phyloP scores from a whole-genome alignment of 2,888 invertebrate genomes.

The Cheilosia soror region DNA sequence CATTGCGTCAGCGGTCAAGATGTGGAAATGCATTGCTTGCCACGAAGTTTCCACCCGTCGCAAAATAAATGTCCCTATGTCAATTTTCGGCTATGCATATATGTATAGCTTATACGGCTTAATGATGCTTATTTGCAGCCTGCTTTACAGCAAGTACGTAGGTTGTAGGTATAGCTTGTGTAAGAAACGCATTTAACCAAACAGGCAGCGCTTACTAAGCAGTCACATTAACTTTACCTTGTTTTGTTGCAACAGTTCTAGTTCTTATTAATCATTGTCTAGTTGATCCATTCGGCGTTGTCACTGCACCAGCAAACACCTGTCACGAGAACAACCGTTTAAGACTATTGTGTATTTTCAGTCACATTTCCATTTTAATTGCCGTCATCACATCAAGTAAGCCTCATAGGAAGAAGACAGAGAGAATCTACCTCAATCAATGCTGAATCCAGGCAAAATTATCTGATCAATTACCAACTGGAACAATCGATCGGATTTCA shows the following conservation, averaged over 20 bases:
- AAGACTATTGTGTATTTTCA: slow-evolving; percentile 59
- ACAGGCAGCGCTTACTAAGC: too few species aligned
- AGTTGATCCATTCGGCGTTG: slow-evolving; percentile 40
- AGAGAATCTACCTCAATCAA: slow-evolving; percentile 52
- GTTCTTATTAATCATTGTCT: slow-evolving; percentile 41
- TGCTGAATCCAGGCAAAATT: slow-evolving; percentile 58
- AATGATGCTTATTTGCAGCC: too few species aligned
- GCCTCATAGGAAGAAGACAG: slow-evolving; percentile 30
- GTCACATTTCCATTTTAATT: slow-evolving; percentile 75
- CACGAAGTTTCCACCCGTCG: too few species aligned
- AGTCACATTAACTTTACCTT: background rate
- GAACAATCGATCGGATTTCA: slow-evolving; percentile 75
- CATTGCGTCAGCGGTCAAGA: too few species aligned
- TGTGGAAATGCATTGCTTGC: too few species aligned
- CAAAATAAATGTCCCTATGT: too few species aligned
- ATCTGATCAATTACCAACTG: slow-evolving; percentile 75
- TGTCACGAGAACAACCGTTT: slow-evolving; percentile 58
- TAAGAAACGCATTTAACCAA: too few species aligned
- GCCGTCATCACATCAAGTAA: slow-evolving; percentile 69
- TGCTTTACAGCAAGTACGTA: too few species aligned
- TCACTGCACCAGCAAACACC: slow-evolving; percentile 64
- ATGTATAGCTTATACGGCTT: too few species aligned
- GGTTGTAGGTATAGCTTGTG: too few species aligned
- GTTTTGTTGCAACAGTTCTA: background rate
- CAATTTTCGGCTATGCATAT: too few species aligned